Evolutionary conservation across 2,797 vertebrate species (phyloP).

Genomic region (Thripadectes ignobilis): DNA sequence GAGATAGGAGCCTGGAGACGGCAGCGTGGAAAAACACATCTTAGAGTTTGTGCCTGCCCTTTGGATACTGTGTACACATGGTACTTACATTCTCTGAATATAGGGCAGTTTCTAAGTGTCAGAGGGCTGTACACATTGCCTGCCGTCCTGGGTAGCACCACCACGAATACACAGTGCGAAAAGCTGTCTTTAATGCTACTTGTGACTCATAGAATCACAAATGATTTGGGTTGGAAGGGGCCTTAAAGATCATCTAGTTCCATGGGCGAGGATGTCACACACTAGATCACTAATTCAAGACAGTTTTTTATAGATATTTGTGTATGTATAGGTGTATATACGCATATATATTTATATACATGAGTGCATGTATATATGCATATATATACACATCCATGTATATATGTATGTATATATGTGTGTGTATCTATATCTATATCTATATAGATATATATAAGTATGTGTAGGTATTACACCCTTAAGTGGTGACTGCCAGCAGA

Average conservation of each 20-base stretch:
- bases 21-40: neutral
- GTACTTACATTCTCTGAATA: neutral
- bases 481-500: neutral
- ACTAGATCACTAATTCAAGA: neutral
- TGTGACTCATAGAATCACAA: rapidly evolving
- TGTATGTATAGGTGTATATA: neutral
- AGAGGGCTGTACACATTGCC: neutral
- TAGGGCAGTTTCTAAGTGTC: neutral
- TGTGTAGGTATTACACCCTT: neutral
- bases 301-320: rapidly evolving
- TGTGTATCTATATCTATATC: neutral
- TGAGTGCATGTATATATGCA: neutral
- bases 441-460: too few relatives aligned
- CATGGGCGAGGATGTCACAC: neutral
- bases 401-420: too few relatives aligned
- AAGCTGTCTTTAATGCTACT: neutral
- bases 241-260: neutral
- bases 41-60: neutral
- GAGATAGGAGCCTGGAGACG: neutral
- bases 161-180: neutral
- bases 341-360: neutral
- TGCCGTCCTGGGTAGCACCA: neutral
- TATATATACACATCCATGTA: neutral
- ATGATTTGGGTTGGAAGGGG: neutral
- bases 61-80: rapidly evolving